Evolutionary conservation across 2,888 invertebrate genomes (phyloP), one percentile per base, ranked within the genome.

Genomic region (Spisula solida): DNA sequence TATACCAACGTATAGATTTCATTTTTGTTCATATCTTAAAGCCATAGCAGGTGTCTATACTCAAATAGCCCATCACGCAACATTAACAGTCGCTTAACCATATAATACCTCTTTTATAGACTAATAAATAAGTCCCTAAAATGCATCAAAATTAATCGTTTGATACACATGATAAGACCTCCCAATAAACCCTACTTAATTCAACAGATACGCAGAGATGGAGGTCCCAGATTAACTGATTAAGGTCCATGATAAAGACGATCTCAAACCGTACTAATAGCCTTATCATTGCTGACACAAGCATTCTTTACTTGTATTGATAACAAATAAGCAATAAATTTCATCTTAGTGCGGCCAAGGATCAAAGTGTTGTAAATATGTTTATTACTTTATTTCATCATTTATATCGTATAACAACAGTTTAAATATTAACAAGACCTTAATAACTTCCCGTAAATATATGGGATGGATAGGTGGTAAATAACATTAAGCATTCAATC

Each of bases 131-230:
- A 79, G n/a, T 31, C 70, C 83, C 56, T 47, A 70, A 81, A 79
- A 86, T 78, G 55, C 82, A 86, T 86, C 83, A 79, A 89, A 81
- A 85, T 84, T 89, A 86, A 89, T 86, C 89, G 86, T 80, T 83
- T 89, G 83, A 86, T 84, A 86, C 75, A 81, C 48, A 41, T 41
- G 85, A 85, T 85, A 85, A 79, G 85, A n/a, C 41, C 20, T 16
- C 34, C 79, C n/a, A 78, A 85, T 85, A 85, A 31, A 79, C 78
- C 34, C 79, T 16, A 25, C 56, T 85, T 85, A 79, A 85, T 20
- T 78, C 75, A 48, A 5, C 79, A 20, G 56, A 85, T 78, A 85
- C 51, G 8, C 51, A 18, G 41, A 79, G 85, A 85, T 85, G 79
- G 56, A 47, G 47, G 20, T 34, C 51, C 34, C 1, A 70, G 85